Percentiles rank a stretch among this genome's conserved stretches.
These are phyloP conservation scores for Ischnus inquisitorius DNA, from an alignment of 2,888 invertebrate genomes.

Conservation along the genomic window DNA sequence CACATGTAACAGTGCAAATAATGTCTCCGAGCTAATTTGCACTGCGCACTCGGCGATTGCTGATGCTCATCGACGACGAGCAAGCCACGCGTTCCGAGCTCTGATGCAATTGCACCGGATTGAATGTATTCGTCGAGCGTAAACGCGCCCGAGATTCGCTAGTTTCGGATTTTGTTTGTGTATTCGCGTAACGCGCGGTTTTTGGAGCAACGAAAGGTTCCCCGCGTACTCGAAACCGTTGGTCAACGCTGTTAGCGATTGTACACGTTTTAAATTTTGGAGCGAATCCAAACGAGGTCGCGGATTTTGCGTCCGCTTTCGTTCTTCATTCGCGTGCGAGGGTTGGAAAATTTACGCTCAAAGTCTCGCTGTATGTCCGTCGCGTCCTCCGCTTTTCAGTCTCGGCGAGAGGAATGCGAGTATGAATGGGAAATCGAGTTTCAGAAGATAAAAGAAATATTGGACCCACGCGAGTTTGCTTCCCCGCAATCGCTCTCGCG, in stretches of 20 bases:
- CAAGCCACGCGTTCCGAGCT: neutral
- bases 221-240: neutral
- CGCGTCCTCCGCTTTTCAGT: neutral
- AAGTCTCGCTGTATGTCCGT: neutral
- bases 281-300: constrained; percentile 58
- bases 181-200: constrained; percentile 12
- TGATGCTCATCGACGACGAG: constrained; percentile 18
- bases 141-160: neutral
- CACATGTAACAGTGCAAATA: neutral
- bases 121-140: neutral
- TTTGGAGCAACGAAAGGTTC: constrained; percentile 59
- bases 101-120: constrained; percentile 4
- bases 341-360: too few relatives aligned
- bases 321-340: neutral
- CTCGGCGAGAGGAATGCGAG: neutral
- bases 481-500: neutral
- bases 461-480: constrained; percentile 12
- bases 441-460: neutral
- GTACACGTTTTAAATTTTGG: constrained; percentile 54
- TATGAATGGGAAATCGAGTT: neutral
- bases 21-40: constrained; percentile 16
- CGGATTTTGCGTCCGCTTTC: constrained; percentile 28
- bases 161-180: constrained; percentile 14
- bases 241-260: neutral
- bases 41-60: constrained; percentile 10